Evolutionary conservation across 1,140 invertebrate species (phyloP), one percentile per base, ranked within the genome.

Genomic region (Hesperophylax magnus): DNA sequence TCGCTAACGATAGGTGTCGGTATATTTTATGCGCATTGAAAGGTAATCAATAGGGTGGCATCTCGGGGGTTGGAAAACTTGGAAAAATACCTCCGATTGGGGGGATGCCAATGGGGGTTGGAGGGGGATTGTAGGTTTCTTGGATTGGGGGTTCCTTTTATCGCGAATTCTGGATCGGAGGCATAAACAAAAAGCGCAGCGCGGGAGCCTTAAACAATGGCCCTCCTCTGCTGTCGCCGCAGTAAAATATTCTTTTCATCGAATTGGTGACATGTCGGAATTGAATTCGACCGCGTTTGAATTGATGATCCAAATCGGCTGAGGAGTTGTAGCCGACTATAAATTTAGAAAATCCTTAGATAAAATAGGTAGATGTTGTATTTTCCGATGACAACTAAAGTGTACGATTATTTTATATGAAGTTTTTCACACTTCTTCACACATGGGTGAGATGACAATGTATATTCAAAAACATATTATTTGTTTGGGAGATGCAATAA

Each of bases 1-100:
- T 47, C 47, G 72, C 34, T 75, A 75, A 75, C 72, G 77, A 81
- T 79, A 79, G 81, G 74, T 80, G 81, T 82, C 67, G 78, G 65
- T 71, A 72, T 77, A 74, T 83, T 81, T 81, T 81, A 79, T 78
- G 79, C 71, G 76, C 79, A 76, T 81, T 79, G 82, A 83, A 79
- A 83, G 82, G 82, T 83, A 81, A 81, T 83, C 79, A 79, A 83
- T 83, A 81, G 82, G 76, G 24, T 20, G 31, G 39, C 52, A 81
- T 81, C 80, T 81, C 52, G 18, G 69, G 47, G 15, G 52, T 78
- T 20, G 34, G 67, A 72, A 78, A 79, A 79, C 24, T 79, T 74
- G 65, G 67, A 79, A 79, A 79, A 79, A 79, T 61, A 65, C 54
- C 22, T 65, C 61, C 61, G 27, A 24, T 15, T 11, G 61, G 61